Percentiles rank a stretch among this genome's conserved stretches.
These are phyloP conservation scores for Apocrypta bakeri DNA, from an alignment of 1,140 invertebrate species.

Conservation along the genomic window DNA sequence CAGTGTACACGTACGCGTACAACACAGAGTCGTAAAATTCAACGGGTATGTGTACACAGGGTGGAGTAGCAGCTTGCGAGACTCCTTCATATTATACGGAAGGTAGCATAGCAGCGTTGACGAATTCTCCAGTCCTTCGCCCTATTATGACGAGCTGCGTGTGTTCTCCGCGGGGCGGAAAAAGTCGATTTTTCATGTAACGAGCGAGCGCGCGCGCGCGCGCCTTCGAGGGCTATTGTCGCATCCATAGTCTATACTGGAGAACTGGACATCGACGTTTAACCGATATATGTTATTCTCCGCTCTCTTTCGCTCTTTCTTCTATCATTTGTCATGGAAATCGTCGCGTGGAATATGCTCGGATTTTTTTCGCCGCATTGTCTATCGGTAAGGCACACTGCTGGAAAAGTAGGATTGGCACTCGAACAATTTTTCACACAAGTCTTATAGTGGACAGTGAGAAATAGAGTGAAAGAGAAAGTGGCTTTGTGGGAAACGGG, in stretches of 20 bases:
- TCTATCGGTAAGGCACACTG: background rate
- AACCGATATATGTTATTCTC: background rate
- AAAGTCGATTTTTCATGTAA: slow-evolving; percentile 13
- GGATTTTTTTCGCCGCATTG: slow-evolving; percentile 1
- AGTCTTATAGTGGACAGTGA: slow-evolving; percentile 16
- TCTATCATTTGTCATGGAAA: slow-evolving; percentile 32
- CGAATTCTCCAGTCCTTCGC: background rate
- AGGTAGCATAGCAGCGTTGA: background rate
- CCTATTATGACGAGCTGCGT: slow-evolving; percentile 9
- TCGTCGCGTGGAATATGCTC: slow-evolving; percentile 2
- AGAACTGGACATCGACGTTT: background rate
- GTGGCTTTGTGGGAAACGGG: slow-evolving; percentile 1
- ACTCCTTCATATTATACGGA: background rate
- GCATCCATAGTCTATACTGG: background rate
- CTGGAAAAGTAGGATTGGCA: background rate
- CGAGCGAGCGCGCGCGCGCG: slow-evolving; percentile 1
- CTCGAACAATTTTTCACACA: slow-evolving; percentile 23
- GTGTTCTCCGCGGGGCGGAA: slow-evolving; percentile 13
- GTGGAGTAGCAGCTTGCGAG: slow-evolving; percentile 8
- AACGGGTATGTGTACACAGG: background rate
- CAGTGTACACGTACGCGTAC: background rate
- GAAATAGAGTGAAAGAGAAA: background rate
- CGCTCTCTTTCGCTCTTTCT: background rate
- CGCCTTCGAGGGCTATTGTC: slow-evolving; percentile 6
- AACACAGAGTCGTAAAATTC: background rate